Evolutionary conservation across 2,797 vertebrate genomes (phyloP), one percentile per base, ranked within the genome.

Genomic region (Oreochromis grahami): DNA sequence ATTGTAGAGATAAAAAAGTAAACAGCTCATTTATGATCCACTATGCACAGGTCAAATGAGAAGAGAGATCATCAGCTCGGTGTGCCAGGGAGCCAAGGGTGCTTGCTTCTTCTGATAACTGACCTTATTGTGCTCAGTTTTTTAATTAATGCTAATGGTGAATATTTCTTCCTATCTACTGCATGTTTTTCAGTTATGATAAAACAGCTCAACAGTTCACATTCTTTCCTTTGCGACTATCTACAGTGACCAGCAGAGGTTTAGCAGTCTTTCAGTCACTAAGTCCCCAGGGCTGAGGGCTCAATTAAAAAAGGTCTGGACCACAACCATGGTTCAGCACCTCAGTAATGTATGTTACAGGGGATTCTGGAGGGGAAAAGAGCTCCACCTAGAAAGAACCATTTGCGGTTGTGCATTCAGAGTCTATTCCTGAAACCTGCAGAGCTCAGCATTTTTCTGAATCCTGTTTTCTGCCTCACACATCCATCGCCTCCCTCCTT

Each of bases 401-500:
- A 15, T 45, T 24, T 45, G 21, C 45, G 13, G 8, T 3, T 43
- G 38, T 26, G 21, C 38, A 24, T 0, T 45, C 65, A 17, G 5
- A 70, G 0, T 26, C 8, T 26, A 70, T 1, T 43, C 65, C 38
- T 70, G 63, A 43, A 70, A 41, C 38, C n/a, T 43, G 65, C 38
- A 43, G 38, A 43, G 38, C 21, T 68, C 63, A 24, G 15, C 13
- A 70, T 10, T 43, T 43, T 43, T 70, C 65, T 70, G 41, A 70
- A 45, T 70, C 14, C 65, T 10, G 24, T 43, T 45, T 70, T 70
- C 21, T 45, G 41, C 41, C 21, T 70, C 65, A 43, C 38, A 17
- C 14, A 0, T 70, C 14, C 65, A 9, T 4, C 1, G 5, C 38
- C 38, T 9, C 8, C 0, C 41, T 17, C 21, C 21, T 24, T 70